These are phyloP conservation scores for Pangasius krempfi DNA, from an alignment of 2,797 vertebrate genomes.

Conservation along the genomic window DNA sequence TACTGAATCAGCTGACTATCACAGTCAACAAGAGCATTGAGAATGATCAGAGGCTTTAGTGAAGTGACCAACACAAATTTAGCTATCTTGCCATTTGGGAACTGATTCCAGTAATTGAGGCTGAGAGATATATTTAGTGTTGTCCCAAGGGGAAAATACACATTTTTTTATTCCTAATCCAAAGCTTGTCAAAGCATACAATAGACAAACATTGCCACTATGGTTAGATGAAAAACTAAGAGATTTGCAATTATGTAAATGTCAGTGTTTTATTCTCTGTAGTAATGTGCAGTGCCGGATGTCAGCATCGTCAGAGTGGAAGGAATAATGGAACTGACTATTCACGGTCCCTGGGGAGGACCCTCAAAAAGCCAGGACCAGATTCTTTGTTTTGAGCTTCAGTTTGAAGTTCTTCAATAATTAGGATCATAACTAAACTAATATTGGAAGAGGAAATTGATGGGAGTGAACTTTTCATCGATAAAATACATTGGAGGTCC, in stretches of 20 bases:
- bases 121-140: not conserved
- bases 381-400: conserved; percentile 3
- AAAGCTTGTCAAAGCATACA: conserved; percentile 30
- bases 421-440: not conserved
- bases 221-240: not conserved
- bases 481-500: not conserved
- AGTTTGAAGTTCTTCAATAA: not conserved
- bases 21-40: conserved; percentile 16
- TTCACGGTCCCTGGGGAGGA: not conserved
- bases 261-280: conserved; percentile 17
- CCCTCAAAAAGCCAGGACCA: not conserved
- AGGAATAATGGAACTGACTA: not conserved
- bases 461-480: not conserved
- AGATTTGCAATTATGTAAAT: conserved; percentile 18
- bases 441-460: conserved; percentile 2
- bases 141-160: conserved; percentile 31
- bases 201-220: not conserved
- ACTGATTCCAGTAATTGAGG: conserved; percentile 28
- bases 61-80: not conserved
- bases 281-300: not conserved
- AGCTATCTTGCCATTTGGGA: conserved; percentile 7
- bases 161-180: conserved; percentile 24
- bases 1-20: conserved; percentile 27
- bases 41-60: conserved; percentile 10
- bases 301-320: not conserved